Base-by-base conservation (phyloP, 2,888 invertebrate species). In the Ctena decussata region DNA sequence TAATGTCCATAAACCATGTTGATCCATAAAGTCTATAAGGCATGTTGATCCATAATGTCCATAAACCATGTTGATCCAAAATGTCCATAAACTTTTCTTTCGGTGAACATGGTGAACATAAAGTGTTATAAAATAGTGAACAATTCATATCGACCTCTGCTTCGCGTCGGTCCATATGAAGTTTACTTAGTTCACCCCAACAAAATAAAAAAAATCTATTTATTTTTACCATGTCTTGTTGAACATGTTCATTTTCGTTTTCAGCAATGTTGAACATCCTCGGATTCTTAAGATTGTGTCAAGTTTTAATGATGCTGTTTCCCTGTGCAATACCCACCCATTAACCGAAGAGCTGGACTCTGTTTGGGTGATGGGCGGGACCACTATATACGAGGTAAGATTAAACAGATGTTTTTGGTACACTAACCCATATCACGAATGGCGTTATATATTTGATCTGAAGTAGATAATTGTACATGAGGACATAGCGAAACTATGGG, bases 331-430 rank as follows among this genome's bases (percentile, higher is more conserved):
- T 46, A 44, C 37, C 11, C 37, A 77, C 27, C 49, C 60, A 24
- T 27, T 39, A 24, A 21, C 35, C n/a, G 71, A 70, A 37, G 46
- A 79, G 24, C 49, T 82, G 0, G 84, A 84, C 49, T 79, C 79
- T 65, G 49, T 86, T 8, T 86, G 86, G 86, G 32, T 86, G 0
- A 80, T 86, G 84, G 86, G 86, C 0, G 86, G 86, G 6, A 11
- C 35, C 1, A 49, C 21, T 35, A 49, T 86, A n/a, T 86, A 77
- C 41, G 8, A 83, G 82, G 86, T 83, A 53, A 5, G 37, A 39
- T 30, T n/a, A n/a, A n/a, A n/a, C n/a, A n/a, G n/a, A n/a, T 44
- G 44, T 44, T 44, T 44, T 8, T 12, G 44, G 44, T 12, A 44
- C 11, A 44, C 44, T 44, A 12, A 44, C 44, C 18, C 44, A 44